Evolutionary conservation across 2,797 vertebrate genomes (phyloP), one percentile per base, ranked within the genome.

Genomic region (Schizothorax lantsangensis): DNA sequence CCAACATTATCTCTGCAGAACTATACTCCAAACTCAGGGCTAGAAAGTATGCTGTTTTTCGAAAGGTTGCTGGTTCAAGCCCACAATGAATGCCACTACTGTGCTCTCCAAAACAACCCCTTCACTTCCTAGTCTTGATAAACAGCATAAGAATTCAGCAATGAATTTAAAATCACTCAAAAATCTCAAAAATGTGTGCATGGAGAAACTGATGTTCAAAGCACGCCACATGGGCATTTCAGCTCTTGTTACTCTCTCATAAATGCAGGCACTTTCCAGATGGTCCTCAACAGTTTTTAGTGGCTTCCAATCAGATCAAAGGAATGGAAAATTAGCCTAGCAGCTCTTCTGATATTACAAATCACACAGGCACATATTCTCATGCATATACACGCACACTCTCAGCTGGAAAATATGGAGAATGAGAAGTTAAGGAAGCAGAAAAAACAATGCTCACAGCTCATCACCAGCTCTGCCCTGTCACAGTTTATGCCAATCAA

Each of bases 191-290:
- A 12, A 45, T 45, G 4, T 23, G 26, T 54, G 62, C 1, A 1
- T 36, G 9, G n/a, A 12, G 49, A 30, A 59, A 85, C 64, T 62
- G 79, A 81, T 86, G 57, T 81, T 81, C n/a, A 75, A 75, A 86
- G 57, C 43, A 43, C 15, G 14, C 49, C 69, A 75, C 77, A 80
- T 80, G 77, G 33, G 66, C 57, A 40, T 73, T 64, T 74, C 43
- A 54, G 69, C 69, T 54, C 23, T 75, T 75, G 59, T 81, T 54
- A 74, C 75, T 47, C 69, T 74, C 57, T 68, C 57, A 75, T 43
- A 40, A 81, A 86, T 43, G 14, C 43, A 81, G 68, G 84, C 81
- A 81, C 15, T 81, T 86, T 75, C 88, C 88, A 89, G 88, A 89
- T 89, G 85, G 82, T 81, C 81, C 52, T 86, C 75, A 45, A 62